Evolutionary conservation across 2,113 vertebrate species (phyloP).

Genomic region (Desmodus rotundus): DNA sequence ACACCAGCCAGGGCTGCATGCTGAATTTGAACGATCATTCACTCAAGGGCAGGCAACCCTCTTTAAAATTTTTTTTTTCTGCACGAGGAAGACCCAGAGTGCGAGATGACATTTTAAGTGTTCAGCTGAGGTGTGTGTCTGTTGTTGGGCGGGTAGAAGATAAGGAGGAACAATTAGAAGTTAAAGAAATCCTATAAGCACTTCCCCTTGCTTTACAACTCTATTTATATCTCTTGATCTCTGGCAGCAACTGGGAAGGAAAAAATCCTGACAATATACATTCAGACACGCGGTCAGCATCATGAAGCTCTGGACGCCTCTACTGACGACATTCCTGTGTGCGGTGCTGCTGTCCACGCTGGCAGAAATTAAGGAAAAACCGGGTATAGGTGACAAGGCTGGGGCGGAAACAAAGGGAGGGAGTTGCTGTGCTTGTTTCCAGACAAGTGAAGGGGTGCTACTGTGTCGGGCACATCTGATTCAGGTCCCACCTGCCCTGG

Average conservation of each 20-base stretch:
- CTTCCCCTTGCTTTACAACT: background rate
- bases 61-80: background rate
- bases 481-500: background rate
- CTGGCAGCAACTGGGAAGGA: background rate
- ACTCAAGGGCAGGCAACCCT: background rate
- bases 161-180: background rate
- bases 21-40: background rate
- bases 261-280: background rate
- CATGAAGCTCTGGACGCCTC: background rate
- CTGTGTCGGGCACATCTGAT: background rate
- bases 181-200: background rate
- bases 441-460: background rate
- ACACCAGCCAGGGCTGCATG: background rate
- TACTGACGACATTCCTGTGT: background rate
- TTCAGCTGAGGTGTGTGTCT: background rate
- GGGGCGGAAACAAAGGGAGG: background rate
- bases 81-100: background rate
- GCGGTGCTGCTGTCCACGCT: background rate
- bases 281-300: background rate
- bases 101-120: background rate
- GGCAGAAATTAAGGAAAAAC: background rate
- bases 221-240: background rate
- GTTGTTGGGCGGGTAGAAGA: background rate
- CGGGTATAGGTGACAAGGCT: background rate
- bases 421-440: background rate